Conservation (phyloP, 2,797 vertebrate species). For the Apogon hyalosoma region DNA sequence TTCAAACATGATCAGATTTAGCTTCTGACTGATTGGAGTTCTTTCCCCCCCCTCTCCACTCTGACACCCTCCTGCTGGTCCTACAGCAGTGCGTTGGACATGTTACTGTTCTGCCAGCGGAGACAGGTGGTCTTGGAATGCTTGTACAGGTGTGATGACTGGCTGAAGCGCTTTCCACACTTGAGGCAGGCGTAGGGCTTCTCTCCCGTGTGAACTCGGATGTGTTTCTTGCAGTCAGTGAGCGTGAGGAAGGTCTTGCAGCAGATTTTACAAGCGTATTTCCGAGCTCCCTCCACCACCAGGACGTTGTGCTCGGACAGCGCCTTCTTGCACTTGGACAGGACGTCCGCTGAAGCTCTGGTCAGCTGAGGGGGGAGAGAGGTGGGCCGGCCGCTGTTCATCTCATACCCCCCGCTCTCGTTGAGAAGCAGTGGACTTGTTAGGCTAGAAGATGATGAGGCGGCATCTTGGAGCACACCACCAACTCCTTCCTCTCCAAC, state of each 20-base stretch:
- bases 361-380: conserved; percentile 91
- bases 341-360: conserved; percentile 93
- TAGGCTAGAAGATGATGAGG: conserved; percentile 83
- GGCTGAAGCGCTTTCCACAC: conserved; percentile 97
- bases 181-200: conserved; percentile 98
- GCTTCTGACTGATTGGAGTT: not conserved
- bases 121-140: conserved; percentile 99
- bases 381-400: conserved; percentile 62
- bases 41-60: not conserved
- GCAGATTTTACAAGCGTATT: conserved; percentile 99
- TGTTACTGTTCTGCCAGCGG: conserved; percentile 95
- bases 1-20: not conserved
- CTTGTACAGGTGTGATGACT: conserved; percentile 98
- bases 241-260: conserved; percentile 98
- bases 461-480: conserved; percentile 86
- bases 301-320: conserved; percentile 98
- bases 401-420: conserved; percentile 81
- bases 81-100: conserved; percentile 91
- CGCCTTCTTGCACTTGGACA: conserved; percentile 99
- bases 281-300: conserved; percentile 96
- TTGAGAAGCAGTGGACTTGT: conserved; percentile 85
- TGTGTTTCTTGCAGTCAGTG: conserved; percentile 99
- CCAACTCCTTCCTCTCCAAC: conserved; percentile 82
- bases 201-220: conserved; percentile 96
- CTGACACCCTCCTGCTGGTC: not conserved